phyloP scores from a whole-genome alignment of 2,888 invertebrate species.

The Prostheceraeus crozeri region DNA sequence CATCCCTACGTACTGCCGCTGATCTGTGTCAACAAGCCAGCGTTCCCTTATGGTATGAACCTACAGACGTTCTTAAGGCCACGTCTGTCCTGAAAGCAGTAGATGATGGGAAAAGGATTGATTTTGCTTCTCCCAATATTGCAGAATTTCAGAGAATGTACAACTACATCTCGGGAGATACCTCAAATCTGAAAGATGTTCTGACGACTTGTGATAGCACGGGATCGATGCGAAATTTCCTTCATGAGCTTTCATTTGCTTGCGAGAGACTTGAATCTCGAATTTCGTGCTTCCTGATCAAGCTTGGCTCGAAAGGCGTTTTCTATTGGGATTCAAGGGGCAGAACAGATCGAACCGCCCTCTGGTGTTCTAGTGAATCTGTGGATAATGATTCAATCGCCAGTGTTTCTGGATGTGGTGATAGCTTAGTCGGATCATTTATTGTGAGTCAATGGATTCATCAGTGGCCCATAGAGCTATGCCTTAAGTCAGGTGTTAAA shows the following conservation, averaged over 20 bases:
- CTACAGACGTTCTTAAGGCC: constrained; percentile 73
- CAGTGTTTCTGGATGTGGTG: constrained; percentile 34
- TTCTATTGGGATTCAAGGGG: constrained; percentile 11
- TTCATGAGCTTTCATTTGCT: no score
- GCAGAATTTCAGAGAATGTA: constrained; percentile 20
- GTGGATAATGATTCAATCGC: not conserved
- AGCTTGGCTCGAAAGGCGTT: constrained; percentile 30
- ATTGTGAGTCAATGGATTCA: not conserved
- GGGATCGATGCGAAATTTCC: no score
- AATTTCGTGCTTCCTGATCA: constrained; percentile 31
- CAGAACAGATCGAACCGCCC: constrained; percentile 2
- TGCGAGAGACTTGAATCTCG: not conserved
- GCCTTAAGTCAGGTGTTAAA: not conserved
- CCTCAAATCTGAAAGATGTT: no score
- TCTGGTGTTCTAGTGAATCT: constrained; percentile 22
- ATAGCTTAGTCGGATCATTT: constrained; percentile 24
- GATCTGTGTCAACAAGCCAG: not conserved
- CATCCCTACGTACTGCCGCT: constrained; percentile 24
- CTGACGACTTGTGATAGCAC: no score
- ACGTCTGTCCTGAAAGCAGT: constrained; percentile 59
- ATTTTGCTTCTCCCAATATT: constrained; percentile 26
- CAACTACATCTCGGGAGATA: not conserved
- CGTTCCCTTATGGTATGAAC: constrained; percentile 71
- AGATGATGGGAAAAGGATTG: not conserved
- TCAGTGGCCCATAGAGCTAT: no score